Percentiles rank a stretch among this genome's conserved stretches.
Conservation (phyloP, 2,113 vertebrate species). For the Mustela lutreola region DNA sequence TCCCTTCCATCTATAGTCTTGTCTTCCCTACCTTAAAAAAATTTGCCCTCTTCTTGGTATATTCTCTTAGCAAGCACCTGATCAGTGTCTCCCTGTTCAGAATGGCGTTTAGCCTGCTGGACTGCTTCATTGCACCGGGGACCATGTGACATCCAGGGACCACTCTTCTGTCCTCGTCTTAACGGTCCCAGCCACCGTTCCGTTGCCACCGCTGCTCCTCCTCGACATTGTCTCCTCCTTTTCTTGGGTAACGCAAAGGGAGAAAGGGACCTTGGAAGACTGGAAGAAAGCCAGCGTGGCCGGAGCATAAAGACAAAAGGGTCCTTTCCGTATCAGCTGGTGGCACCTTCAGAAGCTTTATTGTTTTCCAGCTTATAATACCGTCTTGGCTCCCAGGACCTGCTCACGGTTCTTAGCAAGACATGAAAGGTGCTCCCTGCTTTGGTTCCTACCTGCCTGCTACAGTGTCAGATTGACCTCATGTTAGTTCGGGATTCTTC, state of each 20-base stretch:
- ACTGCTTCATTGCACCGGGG: not conserved
- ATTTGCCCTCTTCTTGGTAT: not conserved
- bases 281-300: not conserved
- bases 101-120: not conserved
- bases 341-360: not conserved
- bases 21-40: not conserved
- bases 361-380: not conserved
- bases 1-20: not conserved
- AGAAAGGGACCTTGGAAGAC: not conserved
- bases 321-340: not conserved
- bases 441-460: not conserved
- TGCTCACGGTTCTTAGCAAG: not conserved
- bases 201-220: not conserved
- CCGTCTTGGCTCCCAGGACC: not conserved
- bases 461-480: not conserved
- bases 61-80: not conserved
- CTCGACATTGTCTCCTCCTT: not conserved
- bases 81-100: not conserved
- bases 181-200: not conserved
- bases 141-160: not conserved
- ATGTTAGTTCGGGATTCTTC: not conserved
- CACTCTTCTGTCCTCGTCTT: not conserved
- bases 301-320: not conserved
- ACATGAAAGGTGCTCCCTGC: not conserved
- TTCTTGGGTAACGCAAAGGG: not conserved